Base-by-base conservation (phyloP, 2,888 invertebrate species). In the Caenorhabditis doughertyi region DNA sequence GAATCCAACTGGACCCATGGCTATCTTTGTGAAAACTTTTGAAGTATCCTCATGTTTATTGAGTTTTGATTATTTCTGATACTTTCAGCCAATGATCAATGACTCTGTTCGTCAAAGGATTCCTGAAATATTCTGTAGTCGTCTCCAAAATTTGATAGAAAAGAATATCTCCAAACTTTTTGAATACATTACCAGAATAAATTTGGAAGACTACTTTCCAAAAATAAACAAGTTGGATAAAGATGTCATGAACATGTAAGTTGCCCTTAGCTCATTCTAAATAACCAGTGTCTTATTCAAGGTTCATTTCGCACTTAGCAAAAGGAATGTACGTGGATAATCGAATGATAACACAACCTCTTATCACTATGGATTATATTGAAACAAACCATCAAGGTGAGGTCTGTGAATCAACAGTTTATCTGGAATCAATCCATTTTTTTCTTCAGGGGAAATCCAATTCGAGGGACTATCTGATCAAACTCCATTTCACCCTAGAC, bases 321-420 rank as follows among this genome's bases (percentile, higher is more conserved):
- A 67, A 83, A 18, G 89, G 89, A 29, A 82, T 91, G 68, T 87
- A 81, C 81, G 86, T 91, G 39, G 91, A 91, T 83, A 90, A 90
- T 32, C 76, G 85, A 23, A 88, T 89, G 68, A 88, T 90, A 29
- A 83, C 86, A 23, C 84, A 89, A 51, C 91, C 91, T 8, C 60
- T 89, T 25, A 85, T 91, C 4, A 91, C 90, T 0, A 83, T 83
- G 62, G 89, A 91, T 29, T 91, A 87, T 62, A 90, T 91, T 51
- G 91, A 91, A 70, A 91, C 90, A 8, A 89, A 89, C 56, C 88
- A 89, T 79, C 83, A 82, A 74, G 90, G 89, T 89, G 58, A 3
- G 73, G 56, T 77, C 47, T 58, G 58, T 79, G n/a, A 44, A 39
- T 35, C 16, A 1, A 18, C 27, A 25, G 0, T 1, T 53, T 7